Evolutionary conservation across 2,797 vertebrate species (phyloP).

Genomic region (Notolepis coatsorum): DNA sequence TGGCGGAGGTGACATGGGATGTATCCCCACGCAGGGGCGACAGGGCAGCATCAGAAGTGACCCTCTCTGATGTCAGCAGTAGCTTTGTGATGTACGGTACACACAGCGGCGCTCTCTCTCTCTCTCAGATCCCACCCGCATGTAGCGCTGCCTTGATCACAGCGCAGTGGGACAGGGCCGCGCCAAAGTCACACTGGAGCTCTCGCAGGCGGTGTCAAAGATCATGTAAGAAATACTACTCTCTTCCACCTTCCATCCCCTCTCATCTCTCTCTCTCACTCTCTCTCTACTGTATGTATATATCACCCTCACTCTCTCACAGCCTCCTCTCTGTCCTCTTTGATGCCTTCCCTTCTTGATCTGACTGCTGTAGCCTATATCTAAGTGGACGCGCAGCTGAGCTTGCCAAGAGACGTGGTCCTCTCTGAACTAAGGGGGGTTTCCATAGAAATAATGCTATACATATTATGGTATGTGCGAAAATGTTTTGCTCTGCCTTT

Average conservation of each 20-base stretch:
- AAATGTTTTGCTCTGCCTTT: too few species aligned
- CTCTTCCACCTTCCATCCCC: neutral
- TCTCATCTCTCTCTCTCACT: constrained; percentile 5
- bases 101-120: constrained; percentile 38
- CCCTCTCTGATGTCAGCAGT: constrained; percentile 46
- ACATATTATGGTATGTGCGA: too few species aligned
- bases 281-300: neutral
- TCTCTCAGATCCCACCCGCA: constrained; percentile 44
- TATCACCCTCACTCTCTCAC: neutral
- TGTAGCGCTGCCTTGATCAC: constrained; percentile 33
- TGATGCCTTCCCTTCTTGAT: constrained; percentile 16
- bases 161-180: constrained; percentile 12
- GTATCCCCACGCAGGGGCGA: neutral
- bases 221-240: constrained; percentile 34
- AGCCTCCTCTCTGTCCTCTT: neutral
- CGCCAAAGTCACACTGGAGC: constrained; percentile 16
- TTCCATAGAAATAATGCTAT: too few species aligned
- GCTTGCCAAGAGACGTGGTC: too few species aligned
- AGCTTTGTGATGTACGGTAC: constrained; percentile 54
- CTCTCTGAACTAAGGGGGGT: too few species aligned
- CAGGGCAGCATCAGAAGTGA: constrained; percentile 24
- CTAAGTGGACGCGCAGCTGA: neutral
- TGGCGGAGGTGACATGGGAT: constrained; percentile 15
- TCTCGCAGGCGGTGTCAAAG: constrained; percentile 30
- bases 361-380: neutral